These are phyloP conservation scores for Diabrotica undecimpunctata DNA, from an alignment of 1,140 invertebrate genomes.

Conservation along the genomic window DNA sequence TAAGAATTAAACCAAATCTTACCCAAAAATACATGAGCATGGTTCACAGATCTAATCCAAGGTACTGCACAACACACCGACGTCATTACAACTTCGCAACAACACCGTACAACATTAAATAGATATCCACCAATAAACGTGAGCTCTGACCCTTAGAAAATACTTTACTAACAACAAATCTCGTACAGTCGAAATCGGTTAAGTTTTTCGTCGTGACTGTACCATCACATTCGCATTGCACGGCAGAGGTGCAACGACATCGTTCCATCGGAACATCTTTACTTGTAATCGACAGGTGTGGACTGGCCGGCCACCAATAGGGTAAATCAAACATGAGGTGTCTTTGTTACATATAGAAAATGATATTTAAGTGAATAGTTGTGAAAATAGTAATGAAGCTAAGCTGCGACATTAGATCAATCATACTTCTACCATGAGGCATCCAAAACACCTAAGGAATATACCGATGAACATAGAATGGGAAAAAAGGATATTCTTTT, in stretches of 20 bases:
- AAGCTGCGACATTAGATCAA: no score
- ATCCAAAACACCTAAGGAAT: no score
- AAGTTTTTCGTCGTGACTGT: slow-evolving; percentile 12
- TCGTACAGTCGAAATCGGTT: slow-evolving; percentile 5
- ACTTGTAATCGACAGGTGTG: not conserved
- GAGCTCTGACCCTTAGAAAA: slow-evolving; percentile 1
- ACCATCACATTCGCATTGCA: slow-evolving; percentile 19
- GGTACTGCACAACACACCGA: not conserved
- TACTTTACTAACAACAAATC: not conserved
- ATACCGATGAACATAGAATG: no score
- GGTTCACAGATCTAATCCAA: not conserved
- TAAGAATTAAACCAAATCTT: not conserved
- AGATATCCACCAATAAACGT: slow-evolving; percentile 3
- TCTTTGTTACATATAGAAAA: no score
- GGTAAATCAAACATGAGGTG: no score
- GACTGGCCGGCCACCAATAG: not conserved
- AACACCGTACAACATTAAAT: slow-evolving; percentile 13
- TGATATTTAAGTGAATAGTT: not conserved
- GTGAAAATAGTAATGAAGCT: slow-evolving; percentile 9
- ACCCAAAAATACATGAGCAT: not conserved
- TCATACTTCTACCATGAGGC: no score
- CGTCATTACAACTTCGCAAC: slow-evolving; percentile 2
- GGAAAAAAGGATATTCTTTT: no score
- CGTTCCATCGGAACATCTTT: slow-evolving; percentile 14
- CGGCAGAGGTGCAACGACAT: slow-evolving; percentile 18